These are phyloP conservation scores for Etia nguti DNA, from an alignment of 2,113 vertebrate species.

Conservation along the genomic window DNA sequence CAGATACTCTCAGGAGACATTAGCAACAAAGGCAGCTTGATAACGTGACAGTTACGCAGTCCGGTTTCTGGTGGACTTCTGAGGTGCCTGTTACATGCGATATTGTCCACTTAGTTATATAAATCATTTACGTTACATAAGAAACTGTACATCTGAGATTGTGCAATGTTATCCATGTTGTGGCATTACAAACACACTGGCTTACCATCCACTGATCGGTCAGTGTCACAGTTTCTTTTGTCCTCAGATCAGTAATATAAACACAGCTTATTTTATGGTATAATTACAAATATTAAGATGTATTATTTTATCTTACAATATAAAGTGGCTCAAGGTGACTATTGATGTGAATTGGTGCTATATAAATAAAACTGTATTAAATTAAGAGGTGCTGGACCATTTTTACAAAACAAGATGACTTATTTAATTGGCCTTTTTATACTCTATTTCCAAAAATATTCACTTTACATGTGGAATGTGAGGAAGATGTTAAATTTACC, in stretches of 20 bases:
- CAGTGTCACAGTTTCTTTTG: conserved; percentile 1
- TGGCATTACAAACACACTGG: background rate
- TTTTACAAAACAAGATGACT: background rate
- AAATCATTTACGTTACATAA: conserved; percentile 35
- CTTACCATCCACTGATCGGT: background rate
- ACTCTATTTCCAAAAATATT: background rate
- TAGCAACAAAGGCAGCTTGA: conserved; percentile 16
- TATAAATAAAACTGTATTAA: background rate
- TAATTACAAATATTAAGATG: background rate
- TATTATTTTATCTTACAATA: background rate
- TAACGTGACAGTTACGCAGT: conserved; percentile 45
- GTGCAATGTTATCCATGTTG: background rate
- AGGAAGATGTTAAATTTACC: background rate
- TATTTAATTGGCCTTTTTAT: background rate
- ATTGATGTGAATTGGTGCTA: background rate
- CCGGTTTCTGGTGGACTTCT: conserved; percentile 11
- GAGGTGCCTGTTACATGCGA: conserved; percentile 27
- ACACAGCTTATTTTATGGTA: background rate
- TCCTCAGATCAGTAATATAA: background rate
- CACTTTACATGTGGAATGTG: background rate
- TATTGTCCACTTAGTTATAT: conserved; percentile 21
- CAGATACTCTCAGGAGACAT: conserved; percentile 18
- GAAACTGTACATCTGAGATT: conserved; percentile 3
- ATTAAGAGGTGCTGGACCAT: background rate
- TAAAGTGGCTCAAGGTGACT: background rate